These are phyloP conservation scores for Agonopterix arenella DNA, from an alignment of 2,888 invertebrate species.

Conservation along the genomic window DNA sequence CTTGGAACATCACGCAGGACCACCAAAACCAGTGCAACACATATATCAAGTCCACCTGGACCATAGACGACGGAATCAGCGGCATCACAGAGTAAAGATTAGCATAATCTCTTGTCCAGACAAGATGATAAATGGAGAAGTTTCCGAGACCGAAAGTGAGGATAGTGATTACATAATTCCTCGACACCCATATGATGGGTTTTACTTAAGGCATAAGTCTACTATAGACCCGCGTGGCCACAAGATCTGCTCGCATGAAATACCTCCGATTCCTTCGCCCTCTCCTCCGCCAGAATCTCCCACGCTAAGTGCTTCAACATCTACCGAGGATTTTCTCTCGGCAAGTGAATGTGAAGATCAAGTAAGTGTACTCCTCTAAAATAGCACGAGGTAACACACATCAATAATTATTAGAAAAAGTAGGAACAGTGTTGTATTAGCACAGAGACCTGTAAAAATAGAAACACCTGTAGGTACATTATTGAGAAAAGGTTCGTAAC, in stretches of 20 bases:
- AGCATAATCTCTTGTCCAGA: constrained; percentile 20
- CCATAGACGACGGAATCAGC: constrained; percentile 22
- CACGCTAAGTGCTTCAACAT: neutral
- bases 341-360: constrained; percentile 36
- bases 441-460: no score
- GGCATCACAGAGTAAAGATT: constrained; percentile 20
- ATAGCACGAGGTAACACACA: no score
- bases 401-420: no score
- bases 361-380: constrained; percentile 39
- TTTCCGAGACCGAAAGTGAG: constrained; percentile 43
- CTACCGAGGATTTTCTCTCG: constrained; percentile 4
- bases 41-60: constrained; percentile 42
- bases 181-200: constrained; percentile 71
- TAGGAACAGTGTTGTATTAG: no score
- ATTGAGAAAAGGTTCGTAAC: no score
- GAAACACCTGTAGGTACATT: no score
- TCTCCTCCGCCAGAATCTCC: constrained; percentile 11
- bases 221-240: constrained; percentile 56
- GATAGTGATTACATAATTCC: constrained; percentile 47
- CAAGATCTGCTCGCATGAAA: constrained; percentile 63
- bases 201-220: constrained; percentile 58
- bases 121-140: constrained; percentile 37
- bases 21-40: constrained; percentile 12
- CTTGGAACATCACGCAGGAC: constrained; percentile 11
- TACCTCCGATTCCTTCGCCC: constrained; percentile 50